Evolutionary conservation across 2,113 vertebrate species (phyloP).

Genomic region (Monopterus albus): DNA sequence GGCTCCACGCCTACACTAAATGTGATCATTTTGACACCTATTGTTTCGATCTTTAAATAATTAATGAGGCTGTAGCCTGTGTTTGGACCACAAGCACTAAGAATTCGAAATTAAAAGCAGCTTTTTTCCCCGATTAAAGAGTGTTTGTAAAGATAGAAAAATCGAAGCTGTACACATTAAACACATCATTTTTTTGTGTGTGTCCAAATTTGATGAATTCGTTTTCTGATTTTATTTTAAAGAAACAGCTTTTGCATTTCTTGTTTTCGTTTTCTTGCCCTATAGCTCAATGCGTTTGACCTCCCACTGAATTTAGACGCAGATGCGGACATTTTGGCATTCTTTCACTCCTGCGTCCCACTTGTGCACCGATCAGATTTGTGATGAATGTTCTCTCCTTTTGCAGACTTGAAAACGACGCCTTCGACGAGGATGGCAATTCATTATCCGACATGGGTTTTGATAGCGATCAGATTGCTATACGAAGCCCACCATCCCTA

Average conservation of each 20-base stretch:
- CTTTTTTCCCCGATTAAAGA: background rate
- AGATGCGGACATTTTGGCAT: conserved; percentile 50
- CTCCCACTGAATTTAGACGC: conserved; percentile 20
- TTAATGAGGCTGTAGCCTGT: conserved; percentile 46
- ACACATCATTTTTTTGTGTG: too few relatives aligned
- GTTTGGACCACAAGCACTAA: conserved; percentile 1
- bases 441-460: conserved; percentile 89
- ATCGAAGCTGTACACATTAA: background rate
- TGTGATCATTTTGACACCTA: conserved; percentile 49
- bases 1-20: conserved; percentile 27
- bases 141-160: background rate
- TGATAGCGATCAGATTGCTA: conserved; percentile 86
- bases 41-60: conserved; percentile 67
- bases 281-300: conserved; percentile 13
- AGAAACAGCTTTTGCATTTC: background rate
- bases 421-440: conserved; percentile 92
- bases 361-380: conserved; percentile 42
- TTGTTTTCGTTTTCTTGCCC: conserved; percentile 3
- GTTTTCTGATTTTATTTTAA: conserved; percentile 17
- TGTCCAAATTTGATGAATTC: background rate
- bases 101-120: conserved; percentile 18
- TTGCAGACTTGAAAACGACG: conserved; percentile 91
- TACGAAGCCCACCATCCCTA: conserved; percentile 88
- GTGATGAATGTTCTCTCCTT: conserved; percentile 32
- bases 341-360: conserved; percentile 46